phyloP scores from a whole-genome alignment of 2,888 invertebrate species.

The Pilophorus perplexus region DNA sequence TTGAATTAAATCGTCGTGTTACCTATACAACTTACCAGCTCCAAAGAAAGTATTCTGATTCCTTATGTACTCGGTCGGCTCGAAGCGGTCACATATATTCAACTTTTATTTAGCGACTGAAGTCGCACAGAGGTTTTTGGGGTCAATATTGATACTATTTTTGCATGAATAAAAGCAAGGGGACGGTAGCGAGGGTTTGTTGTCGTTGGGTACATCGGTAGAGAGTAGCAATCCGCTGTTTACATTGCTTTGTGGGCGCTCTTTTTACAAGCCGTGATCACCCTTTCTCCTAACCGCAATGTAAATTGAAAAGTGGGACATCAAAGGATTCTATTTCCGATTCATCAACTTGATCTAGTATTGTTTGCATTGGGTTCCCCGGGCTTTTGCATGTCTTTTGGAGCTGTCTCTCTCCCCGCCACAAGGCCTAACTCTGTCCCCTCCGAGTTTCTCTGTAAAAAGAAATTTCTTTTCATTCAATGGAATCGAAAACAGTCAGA shows the following conservation, averaged over 20 bases:
- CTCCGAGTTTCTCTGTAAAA: slow-evolving; percentile 12
- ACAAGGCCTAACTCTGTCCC: neutral
- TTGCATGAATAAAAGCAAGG: slow-evolving; percentile 26
- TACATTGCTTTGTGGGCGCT: slow-evolving; percentile 41
- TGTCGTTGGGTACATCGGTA: slow-evolving; percentile 32
- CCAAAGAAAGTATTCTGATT: too few relatives aligned
- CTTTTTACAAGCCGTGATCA: slow-evolving; percentile 42
- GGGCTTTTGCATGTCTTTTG: slow-evolving; percentile 33
- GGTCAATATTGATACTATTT: slow-evolving; percentile 37
- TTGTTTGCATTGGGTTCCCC: slow-evolving; percentile 45
- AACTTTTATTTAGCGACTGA: slow-evolving; percentile 6
- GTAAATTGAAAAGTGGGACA: slow-evolving; percentile 38
- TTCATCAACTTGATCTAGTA: slow-evolving; percentile 45
- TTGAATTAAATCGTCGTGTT: too few relatives aligned
- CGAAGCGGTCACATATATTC: neutral
- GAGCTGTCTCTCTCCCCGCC: slow-evolving; percentile 13
- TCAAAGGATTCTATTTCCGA: slow-evolving; percentile 44
- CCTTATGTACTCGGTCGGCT: too few relatives aligned
- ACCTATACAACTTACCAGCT: too few relatives aligned
- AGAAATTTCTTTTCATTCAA: slow-evolving; percentile 27
- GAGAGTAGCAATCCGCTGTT: slow-evolving; percentile 40
- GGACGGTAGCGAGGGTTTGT: slow-evolving; percentile 24
- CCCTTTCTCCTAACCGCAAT: slow-evolving; percentile 37
- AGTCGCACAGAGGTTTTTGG: slow-evolving; percentile 11
- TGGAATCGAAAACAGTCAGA: slow-evolving; percentile 37